A percentile compares a stretch with the other conserved stretches of the same genome.
These are phyloP conservation scores for Hippocampus zosterae DNA, from an alignment of 2,113 vertebrate genomes.

Conservation along the genomic window DNA sequence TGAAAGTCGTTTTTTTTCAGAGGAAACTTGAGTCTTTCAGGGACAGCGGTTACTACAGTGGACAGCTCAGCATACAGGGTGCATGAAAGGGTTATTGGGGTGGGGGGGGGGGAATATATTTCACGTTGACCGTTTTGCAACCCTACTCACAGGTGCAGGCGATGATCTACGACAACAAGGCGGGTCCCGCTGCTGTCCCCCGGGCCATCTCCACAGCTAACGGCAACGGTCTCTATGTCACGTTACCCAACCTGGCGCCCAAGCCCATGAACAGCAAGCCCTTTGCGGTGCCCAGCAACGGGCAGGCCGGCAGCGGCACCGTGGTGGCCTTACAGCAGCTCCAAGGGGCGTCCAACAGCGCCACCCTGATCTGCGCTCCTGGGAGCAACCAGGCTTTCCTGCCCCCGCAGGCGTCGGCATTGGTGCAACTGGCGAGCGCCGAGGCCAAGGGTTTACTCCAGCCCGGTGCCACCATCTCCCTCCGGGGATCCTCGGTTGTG, in stretches of 20 bases:
- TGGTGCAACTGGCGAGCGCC: conserved; percentile 75
- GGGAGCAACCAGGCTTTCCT: conserved; percentile 62
- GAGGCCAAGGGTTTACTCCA: conserved; percentile 73
- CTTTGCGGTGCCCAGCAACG: conserved; percentile 52
- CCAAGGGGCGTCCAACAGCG: conserved; percentile 51
- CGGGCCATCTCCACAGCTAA: conserved; percentile 26
- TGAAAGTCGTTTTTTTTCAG: no score
- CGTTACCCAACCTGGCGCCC: conserved; percentile 60
- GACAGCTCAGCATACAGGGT: no score
- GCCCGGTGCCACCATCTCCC: conserved; percentile 64
- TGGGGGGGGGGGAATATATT: no score
- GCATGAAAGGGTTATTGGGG: no score
- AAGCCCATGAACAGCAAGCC: conserved; percentile 58
- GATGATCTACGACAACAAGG: conserved; percentile 77
- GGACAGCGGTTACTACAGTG: no score
- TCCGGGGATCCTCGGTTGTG: conserved; percentile 49
- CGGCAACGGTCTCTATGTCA: conserved; percentile 52
- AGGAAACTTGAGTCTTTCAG: no score
- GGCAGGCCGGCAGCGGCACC: conserved; percentile 46
- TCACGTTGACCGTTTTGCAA: not conserved
- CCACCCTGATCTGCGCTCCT: conserved; percentile 61
- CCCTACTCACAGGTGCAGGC: conserved; percentile 76
- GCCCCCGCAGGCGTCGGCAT: conserved; percentile 71
- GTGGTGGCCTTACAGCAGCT: conserved; percentile 51
- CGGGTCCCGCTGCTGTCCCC: not conserved